A percentile compares a stretch with the other conserved stretches of the same genome.
Evolutionary conservation across 2,888 invertebrate genomes (phyloP).

Genomic region (Drosophila diplacantha): DNA sequence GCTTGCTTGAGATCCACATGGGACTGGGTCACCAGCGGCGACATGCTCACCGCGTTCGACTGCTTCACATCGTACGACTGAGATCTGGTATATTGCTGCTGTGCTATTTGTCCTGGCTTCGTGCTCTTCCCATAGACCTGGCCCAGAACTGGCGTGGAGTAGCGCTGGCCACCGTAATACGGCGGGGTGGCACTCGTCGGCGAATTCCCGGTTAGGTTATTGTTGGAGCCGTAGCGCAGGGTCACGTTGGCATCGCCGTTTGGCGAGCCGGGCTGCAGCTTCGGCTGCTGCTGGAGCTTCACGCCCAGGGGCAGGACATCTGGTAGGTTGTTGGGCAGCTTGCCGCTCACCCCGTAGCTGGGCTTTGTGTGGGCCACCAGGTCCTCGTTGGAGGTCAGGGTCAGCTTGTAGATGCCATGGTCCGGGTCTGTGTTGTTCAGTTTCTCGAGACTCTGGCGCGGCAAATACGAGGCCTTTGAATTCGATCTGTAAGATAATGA

Average conservation of each 20-base stretch:
- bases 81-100: conserved; percentile 72
- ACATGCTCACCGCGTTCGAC: conserved; percentile 53
- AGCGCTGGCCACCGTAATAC: conserved; percentile 63
- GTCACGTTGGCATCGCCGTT: conserved; percentile 63
- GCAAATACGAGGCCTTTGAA: conserved; percentile 87
- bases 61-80: conserved; percentile 75
- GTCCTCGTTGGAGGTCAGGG: conserved; percentile 83
- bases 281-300: conserved; percentile 76
- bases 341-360: conserved; percentile 63
- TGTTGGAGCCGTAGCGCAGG: conserved; percentile 75
- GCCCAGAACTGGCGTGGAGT: conserved; percentile 72
- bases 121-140: conserved; percentile 54
- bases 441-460: conserved; percentile 84
- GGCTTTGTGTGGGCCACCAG: conserved; percentile 70
- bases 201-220: conserved; percentile 67
- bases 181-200: conserved; percentile 54
- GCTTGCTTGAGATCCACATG: conserved; percentile 77
- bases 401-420: conserved; percentile 86
- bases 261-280: conserved; percentile 59
- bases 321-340: conserved; percentile 78
- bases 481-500: conserved; percentile 82
- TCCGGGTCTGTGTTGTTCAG: conserved; percentile 82
- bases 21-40: conserved; percentile 76
- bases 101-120: conserved; percentile 45
- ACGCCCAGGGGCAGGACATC: conserved; percentile 81